Base-by-base conservation (phyloP, 2,888 invertebrate genomes). In the Agrochola litura region DNA sequence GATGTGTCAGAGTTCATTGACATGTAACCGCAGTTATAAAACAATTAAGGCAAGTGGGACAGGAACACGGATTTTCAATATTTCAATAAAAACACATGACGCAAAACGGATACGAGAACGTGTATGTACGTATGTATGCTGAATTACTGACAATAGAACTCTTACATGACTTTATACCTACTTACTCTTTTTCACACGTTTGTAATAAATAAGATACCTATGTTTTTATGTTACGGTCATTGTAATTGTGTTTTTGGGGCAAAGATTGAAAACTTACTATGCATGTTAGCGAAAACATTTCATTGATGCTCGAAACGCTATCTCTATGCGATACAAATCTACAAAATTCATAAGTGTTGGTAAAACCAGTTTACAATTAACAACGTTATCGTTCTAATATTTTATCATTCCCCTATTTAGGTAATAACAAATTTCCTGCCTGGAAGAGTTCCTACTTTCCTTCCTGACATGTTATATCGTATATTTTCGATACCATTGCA, bases 31-130 rank as follows among this genome's bases (percentile, higher is more conserved):
- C 89, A 90, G 86, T 92, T 90, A 90, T 88, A 91, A 93, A 90
- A 89, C 91, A 90, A 93, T 93, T 93, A 93, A 92, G 91, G 89
- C 83, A 91, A 90, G 83, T 87, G 80, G 90, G 86, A 87, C 90
- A 90, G 80, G 82, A 87, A 90, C 74, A 88, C 90, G 90, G 90
- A 91, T 91, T 89, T 90, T 77, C 80, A 86, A 85, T 86, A 83
- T 77, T 88, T 83, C 81, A 86, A 88, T 87, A 86, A 85, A 86
- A 84, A 79, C 79, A 87, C 72, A 83, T 89, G 83, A 89, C 85
- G 84, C 78, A 86, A 85, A 88, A 83, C 84, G 85, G 78, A 85
- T 83, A 77, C 70, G 67, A 71, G 72, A 78, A 79, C 74, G 73
- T 54, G 10, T 6, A n/a, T 6, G 52, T 46, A 46, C 46, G 12